Conservation (phyloP, 2,888 invertebrate species). For the Prosapia bicincta region DNA sequence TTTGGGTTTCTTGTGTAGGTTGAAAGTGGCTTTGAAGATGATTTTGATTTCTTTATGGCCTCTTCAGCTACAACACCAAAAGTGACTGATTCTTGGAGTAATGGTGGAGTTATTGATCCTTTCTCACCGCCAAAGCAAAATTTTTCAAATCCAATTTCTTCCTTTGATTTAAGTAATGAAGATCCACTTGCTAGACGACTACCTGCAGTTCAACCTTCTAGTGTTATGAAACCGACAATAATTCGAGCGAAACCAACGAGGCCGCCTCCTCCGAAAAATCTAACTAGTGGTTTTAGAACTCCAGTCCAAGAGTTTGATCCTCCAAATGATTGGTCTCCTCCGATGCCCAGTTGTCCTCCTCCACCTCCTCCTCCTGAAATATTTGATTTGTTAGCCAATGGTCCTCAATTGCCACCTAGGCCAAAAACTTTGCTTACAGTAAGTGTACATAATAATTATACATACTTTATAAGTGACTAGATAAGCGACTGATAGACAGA, state of each 20-base stretch:
- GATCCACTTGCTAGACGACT: slow-evolving; percentile 23
- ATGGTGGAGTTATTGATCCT: neutral
- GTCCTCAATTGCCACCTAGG: slow-evolving; percentile 40
- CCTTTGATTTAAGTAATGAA: slow-evolving; percentile 33
- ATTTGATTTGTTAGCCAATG: slow-evolving; percentile 41
- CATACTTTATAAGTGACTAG: too few relatives aligned
- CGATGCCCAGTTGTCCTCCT: slow-evolving; percentile 77
- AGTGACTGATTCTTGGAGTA: slow-evolving; percentile 35
- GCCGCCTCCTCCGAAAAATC: slow-evolving; percentile 49
- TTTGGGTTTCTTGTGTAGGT: slow-evolving; percentile 48
- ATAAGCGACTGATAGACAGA: too few relatives aligned
- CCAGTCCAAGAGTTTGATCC: slow-evolving; percentile 8
- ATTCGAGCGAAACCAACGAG: slow-evolving; percentile 64
- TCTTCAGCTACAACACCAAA: slow-evolving; percentile 34
- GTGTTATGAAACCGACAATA: slow-evolving; percentile 59
- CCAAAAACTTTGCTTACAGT: slow-evolving; percentile 33
- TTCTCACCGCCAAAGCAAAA: neutral
- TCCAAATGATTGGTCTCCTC: slow-evolving; percentile 53
- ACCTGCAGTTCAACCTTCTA: neutral
- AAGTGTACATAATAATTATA: too few relatives aligned
- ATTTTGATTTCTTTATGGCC: slow-evolving; percentile 65
- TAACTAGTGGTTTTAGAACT: slow-evolving; percentile 33
- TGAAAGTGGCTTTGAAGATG: slow-evolving; percentile 81
- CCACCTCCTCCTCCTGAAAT: slow-evolving; percentile 63
- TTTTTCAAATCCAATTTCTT: slow-evolving; percentile 21